Conservation (phyloP, 2,113 vertebrate genomes). For the Anser cygnoides region DNA sequence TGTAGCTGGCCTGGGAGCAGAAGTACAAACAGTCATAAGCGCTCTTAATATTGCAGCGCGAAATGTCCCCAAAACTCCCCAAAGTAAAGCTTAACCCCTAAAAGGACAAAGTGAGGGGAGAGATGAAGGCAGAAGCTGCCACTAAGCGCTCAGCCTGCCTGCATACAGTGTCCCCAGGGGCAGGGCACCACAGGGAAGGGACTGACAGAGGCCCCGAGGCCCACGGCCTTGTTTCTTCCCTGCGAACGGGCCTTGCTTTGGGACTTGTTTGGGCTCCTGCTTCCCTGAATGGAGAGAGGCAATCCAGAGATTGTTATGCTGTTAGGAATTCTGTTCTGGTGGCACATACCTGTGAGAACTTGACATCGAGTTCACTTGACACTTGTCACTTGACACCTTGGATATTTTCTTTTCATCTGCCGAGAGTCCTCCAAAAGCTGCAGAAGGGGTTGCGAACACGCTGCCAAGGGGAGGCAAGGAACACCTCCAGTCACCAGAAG, state of each 20-base stretch:
- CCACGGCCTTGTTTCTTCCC: neutral
- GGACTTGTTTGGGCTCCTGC: neutral
- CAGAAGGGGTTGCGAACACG: neutral
- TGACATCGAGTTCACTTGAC: no score
- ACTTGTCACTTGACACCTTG: no score
- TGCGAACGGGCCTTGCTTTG: neutral
- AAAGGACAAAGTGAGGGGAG: neutral
- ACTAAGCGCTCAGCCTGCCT: neutral
- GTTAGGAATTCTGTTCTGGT: no score
- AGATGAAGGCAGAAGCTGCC: neutral
- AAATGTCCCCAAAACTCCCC: neutral
- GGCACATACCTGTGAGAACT: no score
- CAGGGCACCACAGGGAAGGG: neutral
- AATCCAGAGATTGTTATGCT: no score
- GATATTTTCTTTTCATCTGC: neutral
- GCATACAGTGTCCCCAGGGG: neutral
- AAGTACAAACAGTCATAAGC: neutral
- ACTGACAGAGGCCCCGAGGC: accelerated
- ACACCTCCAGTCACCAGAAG: neutral
- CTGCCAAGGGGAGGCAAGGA: neutral
- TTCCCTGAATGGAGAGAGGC: neutral
- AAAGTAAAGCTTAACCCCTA: neutral
- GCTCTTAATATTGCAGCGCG: neutral
- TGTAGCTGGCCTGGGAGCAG: neutral
- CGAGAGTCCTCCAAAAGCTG: neutral